A percentile compares a stretch with the other conserved stretches of the same genome.
Evolutionary conservation across 2,113 vertebrate species (phyloP).

Genomic region (Ctenodactylus gundi): DNA sequence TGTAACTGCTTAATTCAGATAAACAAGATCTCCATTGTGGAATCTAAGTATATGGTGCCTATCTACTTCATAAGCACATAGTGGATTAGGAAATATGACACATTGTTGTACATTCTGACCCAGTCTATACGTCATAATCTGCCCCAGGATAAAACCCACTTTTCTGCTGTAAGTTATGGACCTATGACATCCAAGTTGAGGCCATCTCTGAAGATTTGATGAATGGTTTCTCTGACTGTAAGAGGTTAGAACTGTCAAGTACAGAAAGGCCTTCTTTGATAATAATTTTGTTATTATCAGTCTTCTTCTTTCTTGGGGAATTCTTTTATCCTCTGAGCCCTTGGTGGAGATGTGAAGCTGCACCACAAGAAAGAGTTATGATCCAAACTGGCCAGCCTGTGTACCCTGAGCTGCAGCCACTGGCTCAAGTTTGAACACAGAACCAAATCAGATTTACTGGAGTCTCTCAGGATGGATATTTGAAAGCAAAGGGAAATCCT

Average conservation of each 20-base stretch:
- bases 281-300: not conserved
- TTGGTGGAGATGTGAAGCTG: not conserved
- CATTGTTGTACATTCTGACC: not conserved
- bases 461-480: not conserved
- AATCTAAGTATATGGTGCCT: not conserved
- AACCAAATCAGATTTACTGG: not conserved
- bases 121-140: not conserved
- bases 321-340: not conserved
- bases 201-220: not conserved
- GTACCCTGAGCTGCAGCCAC: not conserved
- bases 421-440: not conserved
- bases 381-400: not conserved
- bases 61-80: not conserved
- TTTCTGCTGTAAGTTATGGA: not conserved
- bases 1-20: not conserved
- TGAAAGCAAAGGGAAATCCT: not conserved
- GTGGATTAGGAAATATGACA: not conserved
- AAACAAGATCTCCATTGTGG: not conserved
- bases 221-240: not conserved
- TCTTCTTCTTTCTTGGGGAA: not conserved
- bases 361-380: not conserved
- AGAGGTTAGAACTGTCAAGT: not conserved
- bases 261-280: conserved; percentile 15
- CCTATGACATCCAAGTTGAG: not conserved
- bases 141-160: not conserved